A percentile compares a stretch with the other conserved stretches of the same genome.
Evolutionary conservation across 1,140 invertebrate genomes (phyloP).

Genomic region (Cydia amplana): DNA sequence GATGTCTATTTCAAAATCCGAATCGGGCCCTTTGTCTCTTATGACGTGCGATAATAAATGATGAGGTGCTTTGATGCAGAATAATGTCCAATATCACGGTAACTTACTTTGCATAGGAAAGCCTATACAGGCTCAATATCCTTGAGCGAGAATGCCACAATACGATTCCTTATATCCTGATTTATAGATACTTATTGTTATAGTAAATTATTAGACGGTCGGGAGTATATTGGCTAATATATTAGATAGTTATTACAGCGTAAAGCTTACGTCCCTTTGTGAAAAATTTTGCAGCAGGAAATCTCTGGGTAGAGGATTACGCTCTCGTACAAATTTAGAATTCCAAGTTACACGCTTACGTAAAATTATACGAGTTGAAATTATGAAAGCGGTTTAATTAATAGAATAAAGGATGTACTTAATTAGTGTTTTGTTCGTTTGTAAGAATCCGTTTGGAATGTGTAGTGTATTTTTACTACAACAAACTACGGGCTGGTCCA

Average conservation of each 20-base stretch:
- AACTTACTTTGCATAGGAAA: slow-evolving; percentile 46
- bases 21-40: no score
- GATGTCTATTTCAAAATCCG: no score
- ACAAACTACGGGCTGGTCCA: neutral
- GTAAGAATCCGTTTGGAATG: neutral
- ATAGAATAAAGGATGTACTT: neutral
- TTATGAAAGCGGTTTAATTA: slow-evolving; percentile 24
- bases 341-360: slow-evolving; percentile 16
- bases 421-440: neutral
- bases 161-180: slow-evolving; percentile 4
- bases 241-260: slow-evolving; percentile 34
- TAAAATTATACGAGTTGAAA: slow-evolving; percentile 24
- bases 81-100: slow-evolving; percentile 66
- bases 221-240: slow-evolving; percentile 34
- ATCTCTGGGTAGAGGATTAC: slow-evolving; percentile 34
- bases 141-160: neutral
- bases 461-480: neutral
- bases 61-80: slow-evolving; percentile 49
- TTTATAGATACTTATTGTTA: slow-evolving; percentile 27
- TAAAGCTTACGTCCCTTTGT: slow-evolving; percentile 38
- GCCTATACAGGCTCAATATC: slow-evolving; percentile 19
- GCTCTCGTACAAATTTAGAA: slow-evolving; percentile 37
- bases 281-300: slow-evolving; percentile 36
- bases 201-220: slow-evolving; percentile 28
- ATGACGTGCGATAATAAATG: slow-evolving; percentile 49